Percentiles rank a stretch among this genome's conserved stretches.
Evolutionary conservation across 2,797 vertebrate species (phyloP).

Genomic region (Hippopotamyrus pictus): DNA sequence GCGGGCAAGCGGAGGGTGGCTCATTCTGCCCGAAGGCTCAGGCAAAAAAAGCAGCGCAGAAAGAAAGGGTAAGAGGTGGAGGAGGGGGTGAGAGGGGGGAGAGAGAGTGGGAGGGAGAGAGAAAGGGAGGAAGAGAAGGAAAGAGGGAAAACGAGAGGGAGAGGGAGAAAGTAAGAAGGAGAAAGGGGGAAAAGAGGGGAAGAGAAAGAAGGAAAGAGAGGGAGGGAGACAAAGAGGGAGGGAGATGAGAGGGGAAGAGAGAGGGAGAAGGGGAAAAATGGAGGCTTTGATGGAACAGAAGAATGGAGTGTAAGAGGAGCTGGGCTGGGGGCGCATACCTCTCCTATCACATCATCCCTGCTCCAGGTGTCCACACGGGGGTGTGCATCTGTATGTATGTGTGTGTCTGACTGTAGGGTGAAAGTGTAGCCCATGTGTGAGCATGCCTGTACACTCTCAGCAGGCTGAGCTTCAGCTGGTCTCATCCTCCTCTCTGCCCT

Average conservation of each 20-base stretch:
- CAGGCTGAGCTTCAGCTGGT: not conserved
- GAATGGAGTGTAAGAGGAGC: not conserved
- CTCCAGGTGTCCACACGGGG: slow-evolving; percentile 1
- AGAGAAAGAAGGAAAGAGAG: no score
- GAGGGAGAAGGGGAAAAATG: not conserved
- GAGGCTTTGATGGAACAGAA: not conserved
- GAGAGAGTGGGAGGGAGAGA: not conserved
- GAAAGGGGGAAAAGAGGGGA: no score
- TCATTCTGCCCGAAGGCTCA: not conserved
- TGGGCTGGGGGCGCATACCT: slow-evolving; percentile 13
- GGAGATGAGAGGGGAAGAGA: not conserved
- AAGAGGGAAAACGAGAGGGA: no score
- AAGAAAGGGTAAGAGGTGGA: not conserved
- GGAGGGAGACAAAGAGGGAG: not conserved
- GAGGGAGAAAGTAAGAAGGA: no score
- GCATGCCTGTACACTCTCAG: not conserved
- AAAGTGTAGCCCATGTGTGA: not conserved
- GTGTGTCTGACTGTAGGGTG: not conserved
- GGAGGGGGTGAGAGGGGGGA: not conserved
- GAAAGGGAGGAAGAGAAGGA: not conserved
- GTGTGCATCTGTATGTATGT: not conserved
- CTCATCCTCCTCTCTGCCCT: not conserved
- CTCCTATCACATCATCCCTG: slow-evolving; percentile 24
- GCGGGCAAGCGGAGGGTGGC: not conserved
- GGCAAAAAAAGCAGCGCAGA: not conserved